Conservation (phyloP, 2,888 invertebrate genomes). For the Drosophila melanosoma region DNA sequence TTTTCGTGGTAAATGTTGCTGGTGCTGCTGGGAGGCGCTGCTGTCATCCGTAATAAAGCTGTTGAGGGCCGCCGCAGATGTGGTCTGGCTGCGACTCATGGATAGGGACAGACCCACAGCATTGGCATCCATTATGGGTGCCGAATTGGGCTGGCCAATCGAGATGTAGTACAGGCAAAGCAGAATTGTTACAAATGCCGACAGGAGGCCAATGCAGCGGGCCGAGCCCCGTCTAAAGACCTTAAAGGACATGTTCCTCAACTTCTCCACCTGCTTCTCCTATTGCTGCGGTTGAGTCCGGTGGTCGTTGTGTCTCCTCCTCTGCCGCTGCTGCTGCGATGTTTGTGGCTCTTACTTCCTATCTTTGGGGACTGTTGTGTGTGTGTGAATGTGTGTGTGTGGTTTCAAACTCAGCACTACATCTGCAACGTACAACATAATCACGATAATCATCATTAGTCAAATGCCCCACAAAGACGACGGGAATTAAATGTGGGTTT, state of each 20-base stretch:
- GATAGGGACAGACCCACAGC: slow-evolving; percentile 32
- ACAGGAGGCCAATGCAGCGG: slow-evolving; percentile 84
- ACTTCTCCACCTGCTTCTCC: background rate
- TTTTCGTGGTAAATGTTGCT: slow-evolving; percentile 21
- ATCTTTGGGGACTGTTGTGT: background rate
- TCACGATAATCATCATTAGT: slow-evolving; percentile 11
- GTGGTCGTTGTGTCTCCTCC: background rate
- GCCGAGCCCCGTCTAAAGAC: slow-evolving; percentile 85
- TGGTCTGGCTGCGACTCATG: slow-evolving; percentile 34
- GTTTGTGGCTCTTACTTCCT: slow-evolving; percentile 1
- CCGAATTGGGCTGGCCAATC: slow-evolving; percentile 83
- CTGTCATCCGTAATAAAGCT: slow-evolving; percentile 52
- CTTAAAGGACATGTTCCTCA: slow-evolving; percentile 83
- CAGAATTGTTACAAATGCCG: slow-evolving; percentile 84
- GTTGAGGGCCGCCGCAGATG: slow-evolving; percentile 36
- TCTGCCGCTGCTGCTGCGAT: background rate
- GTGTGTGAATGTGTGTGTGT: background rate
- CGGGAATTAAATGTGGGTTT: background rate
- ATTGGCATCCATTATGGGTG: slow-evolving; percentile 66
- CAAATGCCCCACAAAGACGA: slow-evolving; percentile 3
- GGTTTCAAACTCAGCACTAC: slow-evolving; percentile 25
- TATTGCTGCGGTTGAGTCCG: slow-evolving; percentile 8
- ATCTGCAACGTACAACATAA: slow-evolving; percentile 45
- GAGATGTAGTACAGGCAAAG: slow-evolving; percentile 85
- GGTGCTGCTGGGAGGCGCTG: slow-evolving; percentile 29